Percentiles rank a stretch among this genome's conserved stretches.
phyloP scores from a whole-genome alignment of 2,888 invertebrate genomes.

The Alloplasta piceator region DNA sequence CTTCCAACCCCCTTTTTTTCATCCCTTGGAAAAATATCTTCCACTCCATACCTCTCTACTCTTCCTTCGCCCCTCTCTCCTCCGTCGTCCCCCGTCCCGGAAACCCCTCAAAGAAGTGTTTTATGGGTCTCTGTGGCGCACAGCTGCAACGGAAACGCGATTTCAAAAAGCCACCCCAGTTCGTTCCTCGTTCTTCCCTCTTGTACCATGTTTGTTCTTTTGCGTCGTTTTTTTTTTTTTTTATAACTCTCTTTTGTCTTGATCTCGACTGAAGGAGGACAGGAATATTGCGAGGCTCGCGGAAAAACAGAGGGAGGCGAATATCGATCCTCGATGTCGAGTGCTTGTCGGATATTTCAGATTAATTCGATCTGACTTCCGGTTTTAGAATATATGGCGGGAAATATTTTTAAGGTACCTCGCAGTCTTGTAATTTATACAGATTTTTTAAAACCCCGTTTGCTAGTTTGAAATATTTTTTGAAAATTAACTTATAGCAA shows the following conservation, averaged over 20 bases:
- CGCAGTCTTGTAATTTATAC: too few species aligned
- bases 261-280: constrained; percentile 23
- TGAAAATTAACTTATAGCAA: too few species aligned
- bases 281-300: constrained; percentile 25
- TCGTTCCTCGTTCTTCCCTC: constrained; percentile 14
- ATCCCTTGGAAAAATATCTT: constrained; percentile 12
- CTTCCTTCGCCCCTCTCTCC: not conserved
- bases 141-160: constrained; percentile 59
- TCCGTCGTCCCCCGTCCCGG: constrained; percentile 8
- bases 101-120: constrained; percentile 43
- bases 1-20: not conserved
- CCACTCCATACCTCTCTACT: constrained; percentile 26
- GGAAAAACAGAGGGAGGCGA: constrained; percentile 13
- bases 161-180: constrained; percentile 31
- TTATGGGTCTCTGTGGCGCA: constrained; percentile 55
- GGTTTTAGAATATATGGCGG: too few species aligned
- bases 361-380: too few species aligned
- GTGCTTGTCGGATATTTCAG: too few species aligned
- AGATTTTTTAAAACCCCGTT: too few species aligned
- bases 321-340: constrained; percentile 49
- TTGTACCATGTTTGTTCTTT: not conserved
- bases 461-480: too few species aligned
- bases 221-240: constrained; percentile 25
- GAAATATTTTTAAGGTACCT: too few species aligned
- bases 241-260: not conserved